phyloP scores from a whole-genome alignment of 2,888 invertebrate species.

The Brachypterus glaber region DNA sequence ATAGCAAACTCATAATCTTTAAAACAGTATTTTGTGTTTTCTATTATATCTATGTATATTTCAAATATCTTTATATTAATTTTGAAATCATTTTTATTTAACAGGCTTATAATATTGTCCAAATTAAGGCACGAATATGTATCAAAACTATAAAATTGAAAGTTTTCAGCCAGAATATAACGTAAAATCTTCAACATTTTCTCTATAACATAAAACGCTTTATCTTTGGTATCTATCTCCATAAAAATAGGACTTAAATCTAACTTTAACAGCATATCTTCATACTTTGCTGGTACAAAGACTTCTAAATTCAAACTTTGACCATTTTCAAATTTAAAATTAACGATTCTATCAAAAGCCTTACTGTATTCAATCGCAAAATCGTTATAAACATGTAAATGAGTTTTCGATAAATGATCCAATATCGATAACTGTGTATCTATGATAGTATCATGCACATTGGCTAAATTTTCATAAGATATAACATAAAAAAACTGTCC shows the following conservation, averaged over 20 bases:
- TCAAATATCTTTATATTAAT: slow-evolving; percentile 27
- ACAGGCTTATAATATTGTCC: slow-evolving; percentile 26
- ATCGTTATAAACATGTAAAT: slow-evolving; percentile 43
- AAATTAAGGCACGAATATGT: slow-evolving; percentile 19
- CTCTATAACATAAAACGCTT: slow-evolving; percentile 25
- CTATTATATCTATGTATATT: slow-evolving; percentile 24
- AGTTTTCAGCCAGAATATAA: slow-evolving; percentile 25
- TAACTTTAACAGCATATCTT: slow-evolving; percentile 28
- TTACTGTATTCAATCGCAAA: slow-evolving; percentile 44
- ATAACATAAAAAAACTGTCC: slow-evolving; percentile 58
- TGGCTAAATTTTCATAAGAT: slow-evolving; percentile 45
- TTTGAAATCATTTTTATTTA: slow-evolving; percentile 18
- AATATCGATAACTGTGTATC: slow-evolving; percentile 50
- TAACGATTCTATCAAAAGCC: slow-evolving; percentile 39
- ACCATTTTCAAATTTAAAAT: slow-evolving; percentile 38
- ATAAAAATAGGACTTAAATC: slow-evolving; percentile 31
- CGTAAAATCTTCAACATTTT: slow-evolving; percentile 29
- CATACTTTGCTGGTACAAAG: slow-evolving; percentile 42
- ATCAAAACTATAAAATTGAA: slow-evolving; percentile 25
- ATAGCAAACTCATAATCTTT: slow-evolving; percentile 20
- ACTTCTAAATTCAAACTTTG: slow-evolving; percentile 34
- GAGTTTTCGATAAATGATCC: slow-evolving; percentile 44
- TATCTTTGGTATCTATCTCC: slow-evolving; percentile 21
- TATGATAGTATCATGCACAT: slow-evolving; percentile 45
- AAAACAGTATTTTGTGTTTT: slow-evolving; percentile 16